Evolutionary conservation across 2,113 vertebrate genomes (phyloP), one percentile per base, ranked within the genome.

Genomic region (Dissostichus mawsoni): DNA sequence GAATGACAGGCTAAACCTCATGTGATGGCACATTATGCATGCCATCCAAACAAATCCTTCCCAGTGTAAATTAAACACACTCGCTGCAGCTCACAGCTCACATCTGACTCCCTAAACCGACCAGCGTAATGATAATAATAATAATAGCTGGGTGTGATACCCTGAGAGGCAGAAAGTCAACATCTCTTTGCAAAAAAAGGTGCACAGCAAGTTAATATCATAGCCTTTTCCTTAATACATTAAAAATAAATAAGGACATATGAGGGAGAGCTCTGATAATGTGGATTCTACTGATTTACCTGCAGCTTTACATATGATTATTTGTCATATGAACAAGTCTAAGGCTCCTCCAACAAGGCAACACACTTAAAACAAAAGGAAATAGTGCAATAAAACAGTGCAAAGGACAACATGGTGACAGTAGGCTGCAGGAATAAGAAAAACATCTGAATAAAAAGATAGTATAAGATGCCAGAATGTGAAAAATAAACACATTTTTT

Each of bases 11-110:
- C 58, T 78, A 86, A 90, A 92, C 84, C 89, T 92, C 85, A 91
- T 87, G 90, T 90, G 88, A 91, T 92, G 84, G 17, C 83, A 87
- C 81, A 92, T 92, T 90, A 92, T 93, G 92, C 90, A 93, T 82
- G 76, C 82, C 78, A 90, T 85, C 90, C 85, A 89, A 91, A 89
- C 87, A 93, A 94, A 93, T 93, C 90, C 87, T 84, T 89, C 91
- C 80, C 86, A 76, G 88, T 89, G 89, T 89, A 90, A 92, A 93
- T 92, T 84, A 92, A 41, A 91, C 87, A 91, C 90, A 87, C 73
- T 63, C 74, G 79, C 72, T 55, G 80, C 84, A 85, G 87, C 83
- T 84, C 59, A 76, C 67, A 81, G 74, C 76, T 70, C 76, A 77
- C 88, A 93, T 92, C 88, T 90, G 84, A 81, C 78, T 81, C 82